Base-by-base conservation (phyloP, 1,140 invertebrate species). In the Xylocopa sonorina region DNA sequence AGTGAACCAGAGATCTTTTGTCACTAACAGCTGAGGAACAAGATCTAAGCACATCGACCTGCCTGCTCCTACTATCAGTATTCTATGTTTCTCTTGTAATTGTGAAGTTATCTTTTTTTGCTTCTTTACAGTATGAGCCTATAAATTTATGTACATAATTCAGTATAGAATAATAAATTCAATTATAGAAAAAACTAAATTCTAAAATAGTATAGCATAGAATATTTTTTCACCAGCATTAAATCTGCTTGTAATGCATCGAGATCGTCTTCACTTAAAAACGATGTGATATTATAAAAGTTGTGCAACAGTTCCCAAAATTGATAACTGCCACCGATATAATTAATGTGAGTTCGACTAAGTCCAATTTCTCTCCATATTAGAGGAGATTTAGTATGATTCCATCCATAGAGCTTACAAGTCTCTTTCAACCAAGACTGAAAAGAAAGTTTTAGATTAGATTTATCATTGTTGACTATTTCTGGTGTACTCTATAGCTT, bases 61-160 rank as follows among this genome's bases (percentile, higher is more conserved):
- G 21, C 85, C 87, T 55, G 83, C 83, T 72, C 87, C 87, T 53
- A 80, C 60, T 80, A 88, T 78, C 46, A 75, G 76, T 66, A 88
- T 62, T 53, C 63, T 50, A 53, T 41, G 29, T 43, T 77, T 34
- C 48, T 38, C 34, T 29, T 78, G n/a, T 50, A 21, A 18, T 57
- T 77, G 50, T n/a, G 14, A 9, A 67, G 34, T 43, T n/a, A 64
- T 43, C 53, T 29, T 34, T 62, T 43, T 66, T 12, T 32, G 18
- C 18, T 46, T 51, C 34, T 72, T 62, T 67, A 27, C 2, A 24
- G 81, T 48, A 34, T 68, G 18, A 57, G 51, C 57, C 73, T 81
- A 24, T n/a, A n/a, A n/a, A n/a, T n/a, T n/a, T n/a, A n/a, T n/a
- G n/a, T n/a, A n/a, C n/a, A n/a, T n/a, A n/a, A n/a, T n/a, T n/a